Base-by-base conservation (phyloP, 2,888 invertebrate species). In the Exocentrus adspersus region DNA sequence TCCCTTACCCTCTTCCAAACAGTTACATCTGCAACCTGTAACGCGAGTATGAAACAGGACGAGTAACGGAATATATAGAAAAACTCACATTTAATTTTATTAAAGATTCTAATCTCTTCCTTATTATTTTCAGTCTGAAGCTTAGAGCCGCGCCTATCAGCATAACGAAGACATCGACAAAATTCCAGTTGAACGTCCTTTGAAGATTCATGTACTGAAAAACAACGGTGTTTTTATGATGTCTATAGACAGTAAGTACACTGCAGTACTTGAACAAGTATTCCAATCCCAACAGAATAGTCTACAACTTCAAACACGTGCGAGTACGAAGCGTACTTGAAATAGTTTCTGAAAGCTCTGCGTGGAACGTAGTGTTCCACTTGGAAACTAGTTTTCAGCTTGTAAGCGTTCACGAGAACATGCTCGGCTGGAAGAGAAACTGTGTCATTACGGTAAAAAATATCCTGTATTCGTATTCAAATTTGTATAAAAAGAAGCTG, bases 141-240 rank as follows among this genome's bases (percentile, higher is more conserved):
- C 67, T 67, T 4, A 74, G 59, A 16, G 70, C 72, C 10, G 60
- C 60, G 7, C 75, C 72, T 5, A 74, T 54, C 9, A 70, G 19
- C 61, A 73, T 71, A 14, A 75, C 66, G 41, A 74, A 72, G 2
- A 73, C 62, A 56, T 75, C 75, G 0, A 57, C 54, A 45, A 66
- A 74, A 30, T 62, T 73, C 75, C 75, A 75, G n/a, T 60, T 66
- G 56, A 74, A 73, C 0, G 74, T 71, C 37, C 69, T 69, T 62
- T 75, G 75, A 1, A 72, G 42, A 56, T 70, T 71, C 24, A 69
- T 20, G 50, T 72, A 56, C 73, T 75, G 42, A 51, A 54, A 43
- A n/a, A n/a, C n/a, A n/a, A n/a, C n/a, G n/a, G n/a, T n/a, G 1
- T 56, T 21, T 52, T 24, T 1, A 1, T 12, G 5, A 12, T 10